Conservation (phyloP, 2,113 vertebrate species). For the Oreotragus oreotragus region DNA sequence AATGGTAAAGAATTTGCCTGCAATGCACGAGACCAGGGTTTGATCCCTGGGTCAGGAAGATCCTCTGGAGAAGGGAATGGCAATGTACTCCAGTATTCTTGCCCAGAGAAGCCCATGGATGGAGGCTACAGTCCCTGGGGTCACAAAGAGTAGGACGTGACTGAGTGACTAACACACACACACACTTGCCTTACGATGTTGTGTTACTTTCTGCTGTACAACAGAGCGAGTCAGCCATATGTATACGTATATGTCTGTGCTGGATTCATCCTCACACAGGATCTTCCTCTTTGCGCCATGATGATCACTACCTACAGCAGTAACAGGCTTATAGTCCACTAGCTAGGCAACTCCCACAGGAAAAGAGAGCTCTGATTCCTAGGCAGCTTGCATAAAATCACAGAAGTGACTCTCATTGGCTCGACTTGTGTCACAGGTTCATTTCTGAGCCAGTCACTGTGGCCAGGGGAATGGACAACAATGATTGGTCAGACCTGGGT, state of each 20-base stretch:
- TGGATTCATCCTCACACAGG: background rate
- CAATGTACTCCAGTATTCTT: background rate
- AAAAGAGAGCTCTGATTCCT: background rate
- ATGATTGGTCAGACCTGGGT: background rate
- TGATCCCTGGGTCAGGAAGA: background rate
- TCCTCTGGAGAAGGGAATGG: background rate
- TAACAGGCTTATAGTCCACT: no score
- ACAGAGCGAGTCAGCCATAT: background rate
- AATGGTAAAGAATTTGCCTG: background rate
- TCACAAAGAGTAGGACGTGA: background rate
- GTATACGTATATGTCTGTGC: background rate
- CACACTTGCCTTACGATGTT: background rate
- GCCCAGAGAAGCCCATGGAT: background rate
- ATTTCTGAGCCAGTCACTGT: background rate
- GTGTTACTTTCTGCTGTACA: background rate
- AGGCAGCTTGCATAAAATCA: background rate
- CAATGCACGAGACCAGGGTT: background rate
- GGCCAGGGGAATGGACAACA: background rate
- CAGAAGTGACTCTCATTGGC: background rate
- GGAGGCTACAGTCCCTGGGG: background rate
- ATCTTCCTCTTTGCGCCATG: background rate
- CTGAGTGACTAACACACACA: background rate
- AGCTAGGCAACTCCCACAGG: background rate
- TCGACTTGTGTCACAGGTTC: background rate
- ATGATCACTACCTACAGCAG: no score